These are phyloP conservation scores for Propithecus coquereli DNA, from an alignment of 2,113 vertebrate species.

Conservation along the genomic window DNA sequence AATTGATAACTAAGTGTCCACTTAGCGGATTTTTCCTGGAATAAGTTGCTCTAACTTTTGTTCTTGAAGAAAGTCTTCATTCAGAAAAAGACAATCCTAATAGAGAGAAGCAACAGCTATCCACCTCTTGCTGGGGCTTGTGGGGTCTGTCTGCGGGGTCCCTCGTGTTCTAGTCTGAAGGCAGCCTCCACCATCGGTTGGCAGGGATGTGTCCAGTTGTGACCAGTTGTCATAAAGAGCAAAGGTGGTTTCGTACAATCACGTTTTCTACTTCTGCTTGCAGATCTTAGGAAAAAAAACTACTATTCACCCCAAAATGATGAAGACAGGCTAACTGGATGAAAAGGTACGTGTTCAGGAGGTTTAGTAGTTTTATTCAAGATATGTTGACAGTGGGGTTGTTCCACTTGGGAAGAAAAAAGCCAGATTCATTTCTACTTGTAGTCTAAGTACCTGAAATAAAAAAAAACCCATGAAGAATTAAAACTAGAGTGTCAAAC, in stretches of 20 bases:
- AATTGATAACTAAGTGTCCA: neutral
- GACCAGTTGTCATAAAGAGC: neutral
- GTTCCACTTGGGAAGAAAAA: neutral
- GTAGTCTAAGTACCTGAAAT: neutral
- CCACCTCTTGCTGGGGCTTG: neutral
- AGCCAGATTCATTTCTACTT: neutral
- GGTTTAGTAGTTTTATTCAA: conserved; percentile 1
- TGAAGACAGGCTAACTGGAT: conserved; percentile 68
- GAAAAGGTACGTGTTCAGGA: conserved; percentile 60
- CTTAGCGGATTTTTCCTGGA: neutral
- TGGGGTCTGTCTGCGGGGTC: neutral
- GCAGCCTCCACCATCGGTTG: neutral
- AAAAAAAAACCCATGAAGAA: neutral
- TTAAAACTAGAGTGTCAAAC: neutral
- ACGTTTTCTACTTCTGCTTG: neutral
- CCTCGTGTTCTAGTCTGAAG: neutral
- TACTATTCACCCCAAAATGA: conserved; percentile 50
- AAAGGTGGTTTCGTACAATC: neutral
- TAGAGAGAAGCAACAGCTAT: neutral
- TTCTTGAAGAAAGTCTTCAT: neutral
- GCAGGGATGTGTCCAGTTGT: neutral
- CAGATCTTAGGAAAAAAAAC: conserved; percentile 81
- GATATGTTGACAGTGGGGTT: neutral
- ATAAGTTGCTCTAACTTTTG: neutral
- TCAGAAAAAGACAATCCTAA: neutral